A percentile compares a stretch with the other conserved stretches of the same genome.
phyloP scores from a whole-genome alignment of 2,113 vertebrate genomes.

The Isurus oxyrinchus region DNA sequence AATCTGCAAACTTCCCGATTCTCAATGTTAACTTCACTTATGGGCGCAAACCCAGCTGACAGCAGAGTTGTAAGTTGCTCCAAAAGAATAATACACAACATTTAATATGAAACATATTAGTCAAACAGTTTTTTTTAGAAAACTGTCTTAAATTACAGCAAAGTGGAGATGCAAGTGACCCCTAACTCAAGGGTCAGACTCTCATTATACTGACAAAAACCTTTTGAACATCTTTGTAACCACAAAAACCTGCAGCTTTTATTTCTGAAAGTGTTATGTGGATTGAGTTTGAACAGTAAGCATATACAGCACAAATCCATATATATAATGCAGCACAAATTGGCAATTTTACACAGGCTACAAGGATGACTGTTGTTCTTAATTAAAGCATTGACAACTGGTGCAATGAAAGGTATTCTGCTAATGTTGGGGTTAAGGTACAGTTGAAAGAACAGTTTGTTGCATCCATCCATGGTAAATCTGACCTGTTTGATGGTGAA shows the following conservation, averaged over 20 bases:
- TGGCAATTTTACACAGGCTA: neutral
- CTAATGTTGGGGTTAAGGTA: neutral
- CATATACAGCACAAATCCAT: no score
- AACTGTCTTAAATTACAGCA: slow-evolving; percentile 30
- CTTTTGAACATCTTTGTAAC: slow-evolving; percentile 17
- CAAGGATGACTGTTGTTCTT: neutral
- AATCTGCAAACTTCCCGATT: neutral
- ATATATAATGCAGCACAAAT: neutral
- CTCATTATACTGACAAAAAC: slow-evolving; percentile 17
- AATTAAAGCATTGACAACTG: neutral
- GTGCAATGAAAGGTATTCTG: neutral
- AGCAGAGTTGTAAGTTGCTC: neutral
- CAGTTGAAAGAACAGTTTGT: neutral
- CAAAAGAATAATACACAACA: slow-evolving; percentile 18
- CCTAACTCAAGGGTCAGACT: slow-evolving; percentile 1
- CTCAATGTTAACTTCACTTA: neutral
- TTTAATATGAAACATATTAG: slow-evolving; percentile 24
- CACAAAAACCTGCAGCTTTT: neutral
- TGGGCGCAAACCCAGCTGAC: neutral
- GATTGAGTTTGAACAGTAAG: neutral
- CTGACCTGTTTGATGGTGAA: neutral
- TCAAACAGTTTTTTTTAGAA: neutral
- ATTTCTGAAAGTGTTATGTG: neutral
- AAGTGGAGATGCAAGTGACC: slow-evolving; percentile 2
- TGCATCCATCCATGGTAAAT: neutral